Conservation (phyloP, 2,888 invertebrate genomes). For the Eupithecia centaureata region DNA sequence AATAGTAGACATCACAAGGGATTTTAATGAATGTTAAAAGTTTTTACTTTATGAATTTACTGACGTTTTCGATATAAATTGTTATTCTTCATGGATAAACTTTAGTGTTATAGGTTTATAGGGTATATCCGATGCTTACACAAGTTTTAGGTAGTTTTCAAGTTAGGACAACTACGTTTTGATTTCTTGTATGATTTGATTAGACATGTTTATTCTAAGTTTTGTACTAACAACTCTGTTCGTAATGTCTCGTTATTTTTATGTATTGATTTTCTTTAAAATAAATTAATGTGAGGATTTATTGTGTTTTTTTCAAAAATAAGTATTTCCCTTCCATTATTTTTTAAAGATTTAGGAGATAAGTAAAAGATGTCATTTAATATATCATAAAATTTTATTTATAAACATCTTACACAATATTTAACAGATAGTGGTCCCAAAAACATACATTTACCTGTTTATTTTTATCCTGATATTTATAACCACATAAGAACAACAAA, state of each 20-base stretch:
- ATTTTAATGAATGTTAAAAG: conserved; percentile 51
- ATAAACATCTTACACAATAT: not conserved
- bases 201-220: conserved; percentile 67
- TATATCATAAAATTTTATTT: not conserved
- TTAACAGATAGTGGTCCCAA: conserved; percentile 1
- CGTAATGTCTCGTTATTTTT: conserved; percentile 74
- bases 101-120: conserved; percentile 53
- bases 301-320: conserved; percentile 37
- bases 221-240: conserved; percentile 69
- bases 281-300: conserved; percentile 71
- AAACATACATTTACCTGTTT: not conserved
- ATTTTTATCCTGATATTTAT: not conserved
- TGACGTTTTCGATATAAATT: conserved; percentile 69
- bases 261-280: conserved; percentile 79
- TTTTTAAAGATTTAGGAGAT: not conserved
- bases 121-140: conserved; percentile 57
- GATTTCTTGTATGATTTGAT: conserved; percentile 66
- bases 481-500: not conserved
- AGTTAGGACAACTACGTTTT: conserved; percentile 56
- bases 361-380: not conserved
- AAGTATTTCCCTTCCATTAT: not conserved
- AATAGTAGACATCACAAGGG: conserved; percentile 74
- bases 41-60: conserved; percentile 66
- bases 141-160: conserved; percentile 52
- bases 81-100: conserved; percentile 55